Conservation (phyloP, 2,888 invertebrate species). For the Philaethria dido region DNA sequence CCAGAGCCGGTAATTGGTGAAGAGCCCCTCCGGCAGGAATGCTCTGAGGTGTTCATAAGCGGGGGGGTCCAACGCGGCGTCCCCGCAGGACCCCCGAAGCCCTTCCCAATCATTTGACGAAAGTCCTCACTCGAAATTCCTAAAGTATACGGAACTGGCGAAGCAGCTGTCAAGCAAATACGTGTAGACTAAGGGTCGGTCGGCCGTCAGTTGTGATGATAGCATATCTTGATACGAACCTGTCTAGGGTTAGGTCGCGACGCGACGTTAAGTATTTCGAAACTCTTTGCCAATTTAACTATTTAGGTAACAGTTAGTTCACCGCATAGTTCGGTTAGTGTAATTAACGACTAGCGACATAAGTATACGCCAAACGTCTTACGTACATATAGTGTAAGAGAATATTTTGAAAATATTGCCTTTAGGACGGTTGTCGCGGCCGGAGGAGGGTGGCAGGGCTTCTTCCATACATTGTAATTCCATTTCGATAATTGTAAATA, state of each 20-base stretch:
- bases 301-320: conserved; percentile 80
- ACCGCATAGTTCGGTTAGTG: conserved; percentile 82
- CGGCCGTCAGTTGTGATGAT: conserved; percentile 86
- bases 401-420: conserved; percentile 83
- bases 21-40: conserved; percentile 78
- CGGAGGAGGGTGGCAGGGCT: conserved; percentile 56
- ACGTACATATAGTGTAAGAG: conserved; percentile 80
- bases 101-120: conserved; percentile 90
- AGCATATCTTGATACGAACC: conserved; percentile 90
- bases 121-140: conserved; percentile 98
- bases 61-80: conserved; percentile 72
- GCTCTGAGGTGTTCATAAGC: conserved; percentile 74
- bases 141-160: conserved; percentile 99
- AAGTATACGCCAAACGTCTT: conserved; percentile 84
- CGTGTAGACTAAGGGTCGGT: conserved; percentile 86
- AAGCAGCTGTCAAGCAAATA: conserved; percentile 99
- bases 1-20: conserved; percentile 89
- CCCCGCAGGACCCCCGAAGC: conserved; percentile 84
- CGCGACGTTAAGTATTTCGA: conserved; percentile 82
- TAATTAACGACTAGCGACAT: conserved; percentile 81
- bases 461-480: conserved; percentile 81
- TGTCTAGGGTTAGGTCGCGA: conserved; percentile 78
- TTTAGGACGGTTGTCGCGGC: conserved; percentile 72
- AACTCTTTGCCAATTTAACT: conserved; percentile 84
- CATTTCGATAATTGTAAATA: conserved; percentile 83